A percentile compares a stretch with the other conserved stretches of the same genome.
Conservation (phyloP, 2,797 vertebrate species). For the Sparus aurata region DNA sequence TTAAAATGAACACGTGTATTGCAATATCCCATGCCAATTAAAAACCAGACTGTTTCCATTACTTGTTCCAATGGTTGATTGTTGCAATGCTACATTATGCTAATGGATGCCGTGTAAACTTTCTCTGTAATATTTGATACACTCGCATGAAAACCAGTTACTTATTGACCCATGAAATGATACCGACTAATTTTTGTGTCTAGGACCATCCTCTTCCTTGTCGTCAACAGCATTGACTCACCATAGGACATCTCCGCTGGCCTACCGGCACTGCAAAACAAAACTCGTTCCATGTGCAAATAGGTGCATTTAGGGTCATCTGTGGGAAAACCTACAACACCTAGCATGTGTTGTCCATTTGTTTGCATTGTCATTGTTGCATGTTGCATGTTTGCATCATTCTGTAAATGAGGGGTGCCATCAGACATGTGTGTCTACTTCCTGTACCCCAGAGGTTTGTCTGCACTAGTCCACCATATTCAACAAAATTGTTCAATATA, state of each 20-base stretch:
- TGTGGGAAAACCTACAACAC: neutral
- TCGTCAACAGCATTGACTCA: conserved; percentile 19
- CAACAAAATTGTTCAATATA: fast-evolving
- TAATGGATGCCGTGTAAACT: too few species aligned
- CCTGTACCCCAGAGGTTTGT: neutral
- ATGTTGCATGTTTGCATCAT: neutral
- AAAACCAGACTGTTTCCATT: too few species aligned
- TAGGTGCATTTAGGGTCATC: neutral
- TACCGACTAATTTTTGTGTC: neutral
- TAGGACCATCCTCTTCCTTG: neutral
- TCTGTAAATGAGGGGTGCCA: neutral
- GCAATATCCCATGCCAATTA: too few species aligned
- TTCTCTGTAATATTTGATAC: too few species aligned
- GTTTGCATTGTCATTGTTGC: neutral
- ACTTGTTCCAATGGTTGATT: neutral
- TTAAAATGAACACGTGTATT: neutral
- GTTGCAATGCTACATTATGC: neutral
- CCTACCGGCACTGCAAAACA: conserved; percentile 21
- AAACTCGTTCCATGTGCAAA: neutral
- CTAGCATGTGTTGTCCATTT: neutral
- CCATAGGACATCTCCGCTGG: neutral
- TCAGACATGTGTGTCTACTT: too few species aligned
- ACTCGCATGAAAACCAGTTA: neutral
- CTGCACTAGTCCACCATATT: neutral
- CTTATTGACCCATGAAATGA: neutral